These are phyloP conservation scores for Calameuta idolon DNA, from an alignment of 2,888 invertebrate genomes.

Conservation along the genomic window DNA sequence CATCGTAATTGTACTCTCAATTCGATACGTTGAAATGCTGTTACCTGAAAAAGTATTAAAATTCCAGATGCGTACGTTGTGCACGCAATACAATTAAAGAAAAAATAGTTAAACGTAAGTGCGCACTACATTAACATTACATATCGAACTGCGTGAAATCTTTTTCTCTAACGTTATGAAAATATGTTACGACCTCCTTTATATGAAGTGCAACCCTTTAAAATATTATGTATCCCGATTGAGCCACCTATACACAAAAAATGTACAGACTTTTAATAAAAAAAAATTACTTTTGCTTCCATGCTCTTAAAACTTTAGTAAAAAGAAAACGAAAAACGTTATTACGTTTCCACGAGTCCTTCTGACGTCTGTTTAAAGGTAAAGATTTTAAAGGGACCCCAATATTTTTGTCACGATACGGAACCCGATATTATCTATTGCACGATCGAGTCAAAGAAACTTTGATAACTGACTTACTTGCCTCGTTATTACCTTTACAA, in stretches of 20 bases:
- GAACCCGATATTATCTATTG: background rate
- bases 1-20: background rate
- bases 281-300: background rate
- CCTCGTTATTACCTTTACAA: slow-evolving; percentile 63
- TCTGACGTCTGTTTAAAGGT: slow-evolving; percentile 30
- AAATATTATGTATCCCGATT: background rate
- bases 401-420: background rate
- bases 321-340: background rate
- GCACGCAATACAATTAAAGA: background rate
- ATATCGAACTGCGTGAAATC: background rate
- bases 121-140: background rate
- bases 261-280: background rate
- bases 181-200: slow-evolving; percentile 4
- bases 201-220: background rate
- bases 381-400: slow-evolving; percentile 17
- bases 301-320: background rate
- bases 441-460: background rate
- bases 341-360: slow-evolving; percentile 11
- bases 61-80: background rate
- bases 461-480: slow-evolving; percentile 39
- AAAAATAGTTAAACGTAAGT: background rate
- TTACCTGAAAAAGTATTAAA: background rate
- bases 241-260: background rate
- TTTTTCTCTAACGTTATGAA: background rate
- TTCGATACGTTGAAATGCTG: background rate